Evolutionary conservation across 2,797 vertebrate genomes (phyloP), one percentile per base, ranked within the genome.

Genomic region (Pteronotus mesoamericanus): DNA sequence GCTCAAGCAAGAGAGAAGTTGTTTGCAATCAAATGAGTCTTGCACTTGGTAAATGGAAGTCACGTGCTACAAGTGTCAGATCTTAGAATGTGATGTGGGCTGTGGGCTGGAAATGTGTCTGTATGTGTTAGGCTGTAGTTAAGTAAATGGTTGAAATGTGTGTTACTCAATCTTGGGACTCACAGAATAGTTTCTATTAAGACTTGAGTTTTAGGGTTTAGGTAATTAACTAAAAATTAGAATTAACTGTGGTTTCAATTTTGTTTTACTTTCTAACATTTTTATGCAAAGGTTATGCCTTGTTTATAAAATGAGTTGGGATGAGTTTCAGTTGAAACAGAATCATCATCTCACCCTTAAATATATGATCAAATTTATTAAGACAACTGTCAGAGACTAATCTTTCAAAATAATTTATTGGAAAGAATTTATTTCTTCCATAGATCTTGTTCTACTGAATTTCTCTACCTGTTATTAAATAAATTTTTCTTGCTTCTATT

Each of bases 341-440:
- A 94, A 95, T 87, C 57, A n/a, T n/a, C n/a, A 85, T 75, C 59
- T 95, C 77, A 72, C 22, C 80, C 59, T 97, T 69, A 94, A 96
- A 89, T 90, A 93, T 69, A 39, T 88, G 74, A 91, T 86, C 22
- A 74, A 22, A 86, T 51, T 95, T 96, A 78, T n/a, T 0, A 15
- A 94, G 83, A 94, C 37, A 94, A 93, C 77, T 85, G 37, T 61
- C 48, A 82, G 61, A 18, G 48, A 88, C 79, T 95, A 94, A 95
- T 86, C 51, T 94, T 95, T 86, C 95, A 93, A 97, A 95, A 96
- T 86, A 93, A 88, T 80, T 93, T 39, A 86, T 83, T 96, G 83
- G 82, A 94, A 96, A 94, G 32, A 44, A 85, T 92, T 92, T 94
- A 79, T 89, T 82, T 95, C 57, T 89, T 94, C 26, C 15, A 53